These are phyloP conservation scores for Dryobates pubescens DNA, from an alignment of 2,797 vertebrate genomes.

Conservation along the genomic window DNA sequence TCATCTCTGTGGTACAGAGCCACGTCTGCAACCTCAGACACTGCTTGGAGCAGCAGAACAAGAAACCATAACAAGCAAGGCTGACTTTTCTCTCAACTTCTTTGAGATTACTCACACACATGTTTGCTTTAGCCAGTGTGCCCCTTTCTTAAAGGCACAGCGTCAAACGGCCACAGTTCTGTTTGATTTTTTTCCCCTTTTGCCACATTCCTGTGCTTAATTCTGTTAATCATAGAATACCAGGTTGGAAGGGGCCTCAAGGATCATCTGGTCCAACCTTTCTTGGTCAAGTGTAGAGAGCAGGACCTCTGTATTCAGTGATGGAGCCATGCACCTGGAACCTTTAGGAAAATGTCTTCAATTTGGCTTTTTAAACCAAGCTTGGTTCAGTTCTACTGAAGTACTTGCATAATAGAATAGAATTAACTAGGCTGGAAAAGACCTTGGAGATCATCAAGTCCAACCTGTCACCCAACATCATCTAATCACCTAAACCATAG, in stretches of 20 bases:
- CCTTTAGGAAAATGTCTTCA: neutral
- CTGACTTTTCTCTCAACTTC: neutral
- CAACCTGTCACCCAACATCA: too few relatives aligned
- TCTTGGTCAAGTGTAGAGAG: neutral
- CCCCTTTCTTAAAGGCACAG: too few relatives aligned
- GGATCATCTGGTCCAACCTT: neutral
- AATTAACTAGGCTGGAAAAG: too few relatives aligned
- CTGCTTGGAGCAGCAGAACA: conserved; percentile 4
- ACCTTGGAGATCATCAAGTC: too few relatives aligned
- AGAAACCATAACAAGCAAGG: neutral
- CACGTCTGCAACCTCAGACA: neutral
- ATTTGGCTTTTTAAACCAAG: neutral
- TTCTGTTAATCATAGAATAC: neutral
- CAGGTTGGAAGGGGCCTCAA: neutral
- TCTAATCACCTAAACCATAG: too few relatives aligned
- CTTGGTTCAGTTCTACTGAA: neutral
- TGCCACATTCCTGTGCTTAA: neutral
- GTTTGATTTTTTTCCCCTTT: neutral
- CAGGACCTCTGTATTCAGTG: neutral
- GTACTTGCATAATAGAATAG: too few relatives aligned
- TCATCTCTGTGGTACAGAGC: neutral
- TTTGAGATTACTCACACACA: neutral
- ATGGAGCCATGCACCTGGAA: rapidly evolving
- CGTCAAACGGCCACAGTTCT: too few relatives aligned
- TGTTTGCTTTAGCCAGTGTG: too few relatives aligned